Percentiles rank a stretch among this genome's conserved stretches.
These are phyloP conservation scores for Cryptosula pallasiana DNA, from an alignment of 2,888 invertebrate species.

Conservation along the genomic window DNA sequence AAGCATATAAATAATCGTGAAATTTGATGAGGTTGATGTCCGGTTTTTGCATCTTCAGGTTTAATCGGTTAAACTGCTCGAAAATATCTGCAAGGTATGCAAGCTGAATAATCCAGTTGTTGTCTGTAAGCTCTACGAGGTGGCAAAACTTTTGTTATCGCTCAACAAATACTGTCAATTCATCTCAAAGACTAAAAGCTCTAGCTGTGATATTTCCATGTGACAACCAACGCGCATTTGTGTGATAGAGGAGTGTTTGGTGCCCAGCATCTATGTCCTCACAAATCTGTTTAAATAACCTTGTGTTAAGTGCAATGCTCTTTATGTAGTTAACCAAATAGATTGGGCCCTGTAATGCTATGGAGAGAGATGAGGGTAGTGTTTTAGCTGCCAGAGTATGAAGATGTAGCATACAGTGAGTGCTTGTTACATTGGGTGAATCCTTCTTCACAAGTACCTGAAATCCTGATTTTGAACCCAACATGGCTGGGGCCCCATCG, in stretches of 20 bases:
- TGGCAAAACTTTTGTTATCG: background rate
- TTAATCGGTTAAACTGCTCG: constrained; percentile 15
- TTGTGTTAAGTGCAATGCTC: background rate
- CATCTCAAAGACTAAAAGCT: background rate
- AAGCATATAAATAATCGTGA: background rate
- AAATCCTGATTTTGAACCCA: constrained; percentile 15
- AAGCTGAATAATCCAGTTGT: constrained; percentile 11
- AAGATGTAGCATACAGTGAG: background rate
- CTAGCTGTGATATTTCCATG: background rate
- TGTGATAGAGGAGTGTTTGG: background rate
- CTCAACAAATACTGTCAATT: background rate
- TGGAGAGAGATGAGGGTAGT: background rate
- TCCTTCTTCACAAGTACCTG: constrained; percentile 8
- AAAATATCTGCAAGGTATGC: constrained; percentile 15
- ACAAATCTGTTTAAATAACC: background rate
- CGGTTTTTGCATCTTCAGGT: constrained; percentile 5
- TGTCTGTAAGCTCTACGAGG: constrained; percentile 7
- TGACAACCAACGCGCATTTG: constrained; percentile 6
- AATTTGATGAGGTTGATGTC: background rate
- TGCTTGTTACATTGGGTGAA: background rate
- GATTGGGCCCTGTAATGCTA: background rate
- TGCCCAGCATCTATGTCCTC: constrained; percentile 10
- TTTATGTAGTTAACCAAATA: background rate
- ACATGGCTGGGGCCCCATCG: background rate
- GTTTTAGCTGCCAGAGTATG: background rate